A percentile compares a stretch with the other conserved stretches of the same genome.
These are phyloP conservation scores for Tachycineta bicolor DNA, from an alignment of 2,113 vertebrate genomes.

Conservation along the genomic window DNA sequence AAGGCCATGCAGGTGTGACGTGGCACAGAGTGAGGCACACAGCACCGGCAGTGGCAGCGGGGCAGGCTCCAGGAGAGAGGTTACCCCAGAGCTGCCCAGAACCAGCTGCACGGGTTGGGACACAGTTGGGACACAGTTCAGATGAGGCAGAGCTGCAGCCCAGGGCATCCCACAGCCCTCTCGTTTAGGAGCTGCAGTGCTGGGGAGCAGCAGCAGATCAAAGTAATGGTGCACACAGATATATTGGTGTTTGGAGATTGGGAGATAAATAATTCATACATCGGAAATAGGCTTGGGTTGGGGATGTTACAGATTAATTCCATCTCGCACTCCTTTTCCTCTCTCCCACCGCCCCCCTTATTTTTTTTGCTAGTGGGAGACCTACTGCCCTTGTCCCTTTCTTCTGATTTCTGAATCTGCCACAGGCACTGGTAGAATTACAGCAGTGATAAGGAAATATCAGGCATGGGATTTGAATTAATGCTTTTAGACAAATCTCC, in stretches of 20 bases:
- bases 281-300: conserved; percentile 31
- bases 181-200: neutral
- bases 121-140: neutral
- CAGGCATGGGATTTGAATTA: conserved; percentile 80
- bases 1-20: neutral
- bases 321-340: neutral
- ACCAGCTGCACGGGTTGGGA: neutral
- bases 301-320: conserved; percentile 59
- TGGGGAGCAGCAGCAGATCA: conserved; percentile 25
- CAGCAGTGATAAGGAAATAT: conserved; percentile 75
- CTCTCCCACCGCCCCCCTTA: neutral
- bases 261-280: conserved; percentile 65
- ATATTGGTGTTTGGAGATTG: conserved; percentile 45
- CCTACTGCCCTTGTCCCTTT: conserved; percentile 49
- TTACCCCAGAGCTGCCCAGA: neutral
- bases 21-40: neutral
- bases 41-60: neutral
- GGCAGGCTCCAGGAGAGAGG: neutral
- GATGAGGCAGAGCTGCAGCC: neutral
- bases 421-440: conserved; percentile 69
- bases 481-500: conserved; percentile 81
- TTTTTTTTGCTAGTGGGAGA: conserved; percentile 18
- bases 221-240: conserved; percentile 16
- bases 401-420: conserved; percentile 70
- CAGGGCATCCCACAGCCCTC: neutral